These are phyloP conservation scores for Idaea dimidiata DNA, from an alignment of 2,888 invertebrate genomes.

Conservation along the genomic window DNA sequence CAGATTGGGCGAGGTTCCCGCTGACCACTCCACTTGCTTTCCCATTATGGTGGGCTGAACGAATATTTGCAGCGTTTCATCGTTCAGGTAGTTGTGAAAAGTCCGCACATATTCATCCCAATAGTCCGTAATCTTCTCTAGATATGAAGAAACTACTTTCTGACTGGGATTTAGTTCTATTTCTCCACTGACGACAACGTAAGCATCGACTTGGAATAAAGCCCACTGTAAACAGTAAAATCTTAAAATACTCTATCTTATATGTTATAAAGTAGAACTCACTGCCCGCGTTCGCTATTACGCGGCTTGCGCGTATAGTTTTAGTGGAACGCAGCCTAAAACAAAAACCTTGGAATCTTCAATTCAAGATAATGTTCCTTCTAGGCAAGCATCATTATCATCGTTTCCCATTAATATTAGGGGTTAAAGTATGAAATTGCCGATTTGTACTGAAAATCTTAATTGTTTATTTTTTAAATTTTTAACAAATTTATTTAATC, in stretches of 20 bases:
- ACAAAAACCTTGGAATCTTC: too few species aligned
- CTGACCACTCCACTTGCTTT: slow-evolving; percentile 88
- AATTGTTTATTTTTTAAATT: too few species aligned
- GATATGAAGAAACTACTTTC: slow-evolving; percentile 78
- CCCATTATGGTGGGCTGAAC: slow-evolving; percentile 93
- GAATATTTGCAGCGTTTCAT: slow-evolving; percentile 85
- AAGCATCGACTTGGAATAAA: slow-evolving; percentile 82
- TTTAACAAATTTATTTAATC: too few species aligned
- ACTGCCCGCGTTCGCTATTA: too few species aligned
- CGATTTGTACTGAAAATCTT: too few species aligned
- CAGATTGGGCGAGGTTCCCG: slow-evolving; percentile 87
- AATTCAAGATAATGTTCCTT: too few species aligned
- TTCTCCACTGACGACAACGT: slow-evolving; percentile 61
- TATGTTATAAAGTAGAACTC: not conserved
- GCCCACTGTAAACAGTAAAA: slow-evolving; percentile 76
- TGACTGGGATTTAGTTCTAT: slow-evolving; percentile 82
- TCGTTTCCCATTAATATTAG: too few species aligned
- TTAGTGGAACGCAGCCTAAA: too few species aligned
- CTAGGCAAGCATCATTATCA: too few species aligned
- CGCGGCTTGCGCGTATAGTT: too few species aligned
- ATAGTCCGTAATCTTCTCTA: slow-evolving; percentile 82
- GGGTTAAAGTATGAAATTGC: too few species aligned
- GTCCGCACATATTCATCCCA: slow-evolving; percentile 85
- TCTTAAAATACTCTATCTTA: slow-evolving; percentile 21
- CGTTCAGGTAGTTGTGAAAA: slow-evolving; percentile 87